These are phyloP conservation scores for Temnothorax ravouxi DNA, from an alignment of 2,888 invertebrate species.

Conservation along the genomic window DNA sequence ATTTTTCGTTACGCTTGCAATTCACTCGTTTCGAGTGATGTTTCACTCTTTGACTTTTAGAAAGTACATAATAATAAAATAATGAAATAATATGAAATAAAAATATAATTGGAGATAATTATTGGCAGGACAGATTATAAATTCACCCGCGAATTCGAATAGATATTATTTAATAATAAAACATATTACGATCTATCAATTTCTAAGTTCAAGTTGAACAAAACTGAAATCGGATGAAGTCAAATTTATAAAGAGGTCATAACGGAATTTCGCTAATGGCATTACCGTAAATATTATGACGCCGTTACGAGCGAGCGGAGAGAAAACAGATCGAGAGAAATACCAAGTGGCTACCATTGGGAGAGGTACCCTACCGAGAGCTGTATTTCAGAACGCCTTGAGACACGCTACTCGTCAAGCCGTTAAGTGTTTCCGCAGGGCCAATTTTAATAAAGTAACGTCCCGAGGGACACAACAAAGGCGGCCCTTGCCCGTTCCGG, in stretches of 20 bases:
- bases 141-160: background rate
- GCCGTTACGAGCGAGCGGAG: background rate
- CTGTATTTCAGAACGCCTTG: conserved; percentile 52
- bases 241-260: background rate
- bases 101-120: background rate
- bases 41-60: no score
- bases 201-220: background rate
- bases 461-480: conserved; percentile 69
- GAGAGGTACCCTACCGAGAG: background rate
- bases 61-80: background rate
- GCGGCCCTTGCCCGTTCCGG: conserved; percentile 49
- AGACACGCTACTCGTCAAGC: conserved; percentile 70
- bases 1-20: no score
- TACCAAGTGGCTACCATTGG: background rate
- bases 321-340: conserved; percentile 5
- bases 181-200: background rate
- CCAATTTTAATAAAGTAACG: conserved; percentile 80
- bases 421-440: conserved; percentile 73
- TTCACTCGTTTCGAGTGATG: no score
- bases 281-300: conserved; percentile 16
- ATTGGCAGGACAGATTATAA: background rate
- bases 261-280: conserved; percentile 4
- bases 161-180: background rate
- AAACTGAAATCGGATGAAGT: background rate
- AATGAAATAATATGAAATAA: background rate